These are phyloP conservation scores for Augochlorella aurata DNA, from an alignment of 2,888 invertebrate genomes.

Conservation along the genomic window DNA sequence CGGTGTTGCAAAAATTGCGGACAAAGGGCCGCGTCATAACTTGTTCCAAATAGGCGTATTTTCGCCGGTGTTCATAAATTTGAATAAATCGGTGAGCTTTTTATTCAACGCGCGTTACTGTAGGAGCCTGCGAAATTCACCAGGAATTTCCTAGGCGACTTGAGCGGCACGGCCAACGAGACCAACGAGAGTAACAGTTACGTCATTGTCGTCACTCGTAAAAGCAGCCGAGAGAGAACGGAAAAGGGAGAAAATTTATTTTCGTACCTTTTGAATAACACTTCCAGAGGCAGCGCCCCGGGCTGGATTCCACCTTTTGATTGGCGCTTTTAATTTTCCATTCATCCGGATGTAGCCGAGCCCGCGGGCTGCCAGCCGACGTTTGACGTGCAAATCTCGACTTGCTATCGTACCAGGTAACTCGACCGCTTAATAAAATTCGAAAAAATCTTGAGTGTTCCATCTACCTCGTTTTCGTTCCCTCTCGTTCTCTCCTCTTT, in stretches of 20 bases:
- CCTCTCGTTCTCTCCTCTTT: background rate
- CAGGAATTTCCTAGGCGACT: conserved; percentile 29
- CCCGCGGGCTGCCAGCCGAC: conserved; percentile 50
- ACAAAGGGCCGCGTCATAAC: conserved; percentile 9
- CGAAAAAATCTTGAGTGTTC: conserved; percentile 44
- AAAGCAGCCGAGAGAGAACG: conserved; percentile 35
- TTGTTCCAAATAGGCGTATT: conserved; percentile 3
- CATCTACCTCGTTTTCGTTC: conserved; percentile 7
- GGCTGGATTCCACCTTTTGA: conserved; percentile 64
- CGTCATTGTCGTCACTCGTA: conserved; percentile 35
- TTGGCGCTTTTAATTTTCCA: conserved; percentile 71
- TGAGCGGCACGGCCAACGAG: conserved; percentile 7
- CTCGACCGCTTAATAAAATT: conserved; percentile 59
- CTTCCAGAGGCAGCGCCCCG: conserved; percentile 56
- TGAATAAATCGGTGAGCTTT: conserved; percentile 15
- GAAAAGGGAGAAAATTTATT: conserved; percentile 55
- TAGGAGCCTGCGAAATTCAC: conserved; percentile 17
- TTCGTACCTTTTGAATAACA: conserved; percentile 64
- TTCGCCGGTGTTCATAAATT: conserved; percentile 8
- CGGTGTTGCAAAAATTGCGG: background rate
- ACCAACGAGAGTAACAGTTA: conserved; percentile 28
- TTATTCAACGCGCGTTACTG: background rate
- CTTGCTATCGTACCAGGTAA: conserved; percentile 42
- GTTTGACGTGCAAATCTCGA: conserved; percentile 63
- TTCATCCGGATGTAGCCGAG: conserved; percentile 58